Percentiles rank a stretch among this genome's conserved stretches.
Conservation (phyloP, 2,113 vertebrate species). For the Oncorhynchus kisutch region DNA sequence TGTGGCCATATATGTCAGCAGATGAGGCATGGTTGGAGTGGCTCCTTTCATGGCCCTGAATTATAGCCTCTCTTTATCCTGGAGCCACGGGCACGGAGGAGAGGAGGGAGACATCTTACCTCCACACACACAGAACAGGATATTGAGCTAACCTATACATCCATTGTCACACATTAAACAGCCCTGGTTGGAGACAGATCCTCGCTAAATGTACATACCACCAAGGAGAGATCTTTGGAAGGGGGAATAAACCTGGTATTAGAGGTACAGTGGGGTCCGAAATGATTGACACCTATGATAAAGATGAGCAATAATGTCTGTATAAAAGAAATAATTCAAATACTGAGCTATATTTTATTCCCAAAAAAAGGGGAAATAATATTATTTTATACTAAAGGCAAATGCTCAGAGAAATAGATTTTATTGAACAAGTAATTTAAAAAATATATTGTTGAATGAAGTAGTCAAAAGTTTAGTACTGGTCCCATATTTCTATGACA, state of each 20-base stretch:
- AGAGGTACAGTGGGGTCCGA: too few species aligned
- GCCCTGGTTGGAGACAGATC: conserved; percentile 37
- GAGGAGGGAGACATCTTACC: neutral
- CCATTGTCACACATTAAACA: conserved; percentile 52
- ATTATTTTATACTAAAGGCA: too few species aligned
- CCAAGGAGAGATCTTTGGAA: conserved; percentile 19
- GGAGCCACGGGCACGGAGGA: neutral
- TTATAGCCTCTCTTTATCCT: conserved; percentile 39
- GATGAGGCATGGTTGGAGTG: conserved; percentile 54
- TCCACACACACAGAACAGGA: conserved; percentile 44
- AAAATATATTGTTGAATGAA: too few species aligned
- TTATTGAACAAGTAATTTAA: too few species aligned
- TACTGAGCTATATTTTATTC: too few species aligned
- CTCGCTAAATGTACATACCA: conserved; percentile 7
- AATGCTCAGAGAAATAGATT: too few species aligned
- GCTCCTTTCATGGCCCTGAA: conserved; percentile 55
- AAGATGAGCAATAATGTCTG: too few species aligned
- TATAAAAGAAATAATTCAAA: too few species aligned
- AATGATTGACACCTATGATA: too few species aligned
- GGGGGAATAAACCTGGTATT: conserved; percentile 25
- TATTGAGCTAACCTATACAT: conserved; percentile 59
- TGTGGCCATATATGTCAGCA: conserved; percentile 62
- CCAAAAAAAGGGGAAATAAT: too few species aligned
- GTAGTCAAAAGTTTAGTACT: too few species aligned
- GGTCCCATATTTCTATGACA: too few species aligned